Evolutionary conservation across 2,888 invertebrate species (phyloP).

Genomic region (Volucella inflata): DNA sequence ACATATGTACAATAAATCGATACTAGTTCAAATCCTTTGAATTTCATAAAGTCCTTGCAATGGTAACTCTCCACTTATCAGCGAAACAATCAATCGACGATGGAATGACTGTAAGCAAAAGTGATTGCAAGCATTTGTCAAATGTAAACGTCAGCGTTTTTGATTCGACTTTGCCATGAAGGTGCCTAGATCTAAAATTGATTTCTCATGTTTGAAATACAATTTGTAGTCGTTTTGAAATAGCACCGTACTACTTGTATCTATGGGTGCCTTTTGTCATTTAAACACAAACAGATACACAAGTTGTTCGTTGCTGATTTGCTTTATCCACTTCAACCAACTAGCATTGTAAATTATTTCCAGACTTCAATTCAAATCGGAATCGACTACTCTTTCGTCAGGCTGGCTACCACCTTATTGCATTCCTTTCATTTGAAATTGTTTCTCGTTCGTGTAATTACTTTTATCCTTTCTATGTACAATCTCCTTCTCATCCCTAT

Average conservation of each 20-base stretch:
- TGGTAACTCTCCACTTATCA: too few species aligned
- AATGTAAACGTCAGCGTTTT: too few species aligned
- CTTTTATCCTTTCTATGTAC: conserved; percentile 49
- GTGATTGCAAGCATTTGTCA: too few species aligned
- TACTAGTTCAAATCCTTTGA: too few species aligned
- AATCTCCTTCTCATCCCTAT: too few species aligned
- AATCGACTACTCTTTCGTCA: background rate
- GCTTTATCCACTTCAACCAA: conserved; percentile 38
- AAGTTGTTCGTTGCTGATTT: conserved; percentile 32
- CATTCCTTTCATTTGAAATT: conserved; percentile 64
- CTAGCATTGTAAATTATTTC: conserved; percentile 63
- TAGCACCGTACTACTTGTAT: background rate
- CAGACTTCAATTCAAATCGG: conserved; percentile 66
- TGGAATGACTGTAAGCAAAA: too few species aligned
- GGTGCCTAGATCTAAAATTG: too few species aligned
- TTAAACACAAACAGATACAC: conserved; percentile 34
- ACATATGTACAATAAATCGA: too few species aligned
- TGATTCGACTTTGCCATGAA: too few species aligned
- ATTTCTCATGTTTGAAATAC: background rate
- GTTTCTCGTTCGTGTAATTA: conserved; percentile 67
- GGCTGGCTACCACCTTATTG: conserved; percentile 37
- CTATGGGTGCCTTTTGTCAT: conserved; percentile 10
- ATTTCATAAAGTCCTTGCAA: too few species aligned
- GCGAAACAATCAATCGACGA: too few species aligned
- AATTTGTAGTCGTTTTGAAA: conserved; percentile 1